Evolutionary conservation across 2,113 vertebrate genomes (phyloP).

Genomic region (Pseudorectes ferrugineus): DNA sequence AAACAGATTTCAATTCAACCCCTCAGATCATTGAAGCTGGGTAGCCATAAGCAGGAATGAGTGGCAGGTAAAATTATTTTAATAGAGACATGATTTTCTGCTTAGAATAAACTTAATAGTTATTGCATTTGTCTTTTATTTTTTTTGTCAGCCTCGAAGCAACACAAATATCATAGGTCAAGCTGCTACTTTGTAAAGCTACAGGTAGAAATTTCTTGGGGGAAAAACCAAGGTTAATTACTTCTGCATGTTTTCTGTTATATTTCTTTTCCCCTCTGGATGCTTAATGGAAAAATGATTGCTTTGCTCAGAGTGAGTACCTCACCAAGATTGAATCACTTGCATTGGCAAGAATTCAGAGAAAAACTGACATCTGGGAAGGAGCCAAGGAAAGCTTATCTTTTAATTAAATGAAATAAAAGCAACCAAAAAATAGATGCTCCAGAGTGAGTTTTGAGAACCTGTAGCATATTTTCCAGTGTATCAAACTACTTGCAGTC

Average conservation of each 20-base stretch:
- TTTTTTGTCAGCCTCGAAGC: not conserved
- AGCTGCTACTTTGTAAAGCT: not conserved
- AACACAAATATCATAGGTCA: not conserved
- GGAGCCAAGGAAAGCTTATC: not conserved
- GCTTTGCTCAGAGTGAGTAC: not conserved
- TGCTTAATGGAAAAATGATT: not conserved
- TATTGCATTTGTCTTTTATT: not conserved
- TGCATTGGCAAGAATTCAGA: not conserved
- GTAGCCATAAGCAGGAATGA: not conserved
- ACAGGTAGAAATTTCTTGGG: not conserved
- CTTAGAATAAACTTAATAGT: not conserved
- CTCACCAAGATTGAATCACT: not conserved
- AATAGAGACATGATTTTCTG: not conserved
- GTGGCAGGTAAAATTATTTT: not conserved
- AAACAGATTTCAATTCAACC: not conserved
- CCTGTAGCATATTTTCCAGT: not conserved
- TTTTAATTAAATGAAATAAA: not conserved
- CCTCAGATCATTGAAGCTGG: not conserved
- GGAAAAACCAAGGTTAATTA: not conserved
- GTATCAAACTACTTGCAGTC: not conserved
- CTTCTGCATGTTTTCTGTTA: not conserved
- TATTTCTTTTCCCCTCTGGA: not conserved
- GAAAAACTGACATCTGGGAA: not conserved
- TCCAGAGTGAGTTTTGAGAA: not conserved
- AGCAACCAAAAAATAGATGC: not conserved